Conservation (phyloP, 2,888 invertebrate species). For the Morpho deidamia region DNA sequence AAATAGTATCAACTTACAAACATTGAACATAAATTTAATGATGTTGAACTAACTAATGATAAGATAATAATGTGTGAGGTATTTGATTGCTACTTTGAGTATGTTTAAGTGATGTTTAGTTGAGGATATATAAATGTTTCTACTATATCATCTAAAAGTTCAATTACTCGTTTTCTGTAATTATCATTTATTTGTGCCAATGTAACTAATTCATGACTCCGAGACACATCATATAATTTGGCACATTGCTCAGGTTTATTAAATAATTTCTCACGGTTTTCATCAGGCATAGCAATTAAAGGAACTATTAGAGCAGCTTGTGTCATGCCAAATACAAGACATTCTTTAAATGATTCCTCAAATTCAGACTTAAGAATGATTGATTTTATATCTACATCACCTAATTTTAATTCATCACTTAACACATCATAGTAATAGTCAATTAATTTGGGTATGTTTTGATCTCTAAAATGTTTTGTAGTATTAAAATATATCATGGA, state of each 20-base stretch:
- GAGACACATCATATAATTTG: slow-evolving; percentile 42
- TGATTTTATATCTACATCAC: slow-evolving; percentile 36
- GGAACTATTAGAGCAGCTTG: slow-evolving; percentile 60
- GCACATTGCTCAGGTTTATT: slow-evolving; percentile 36
- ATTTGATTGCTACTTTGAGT: no score
- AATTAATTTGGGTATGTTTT: slow-evolving; percentile 62
- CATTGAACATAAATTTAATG: neutral
- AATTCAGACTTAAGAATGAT: slow-evolving; percentile 39
- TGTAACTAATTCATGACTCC: slow-evolving; percentile 51
- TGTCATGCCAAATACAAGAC: slow-evolving; percentile 51
- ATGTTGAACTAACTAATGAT: neutral
- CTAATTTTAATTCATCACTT: slow-evolving; percentile 50
- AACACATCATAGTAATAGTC: slow-evolving; percentile 75
- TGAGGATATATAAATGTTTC: slow-evolving; percentile 51
- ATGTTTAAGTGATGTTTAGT: neutral
- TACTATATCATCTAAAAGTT: slow-evolving; percentile 76
- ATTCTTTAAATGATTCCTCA: slow-evolving; percentile 43
- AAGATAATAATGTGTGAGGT: neutral
- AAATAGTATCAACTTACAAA: no score
- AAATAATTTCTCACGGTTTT: slow-evolving; percentile 44
- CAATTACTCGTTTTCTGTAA: slow-evolving; percentile 63
- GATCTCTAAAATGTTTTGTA: slow-evolving; percentile 52
- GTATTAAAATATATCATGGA: slow-evolving; percentile 77
- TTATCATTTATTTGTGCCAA: slow-evolving; percentile 39
- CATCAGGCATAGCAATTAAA: slow-evolving; percentile 40